These are phyloP conservation scores for Myrmophylax atrothorax DNA, from an alignment of 2,113 vertebrate species.

Conservation along the genomic window DNA sequence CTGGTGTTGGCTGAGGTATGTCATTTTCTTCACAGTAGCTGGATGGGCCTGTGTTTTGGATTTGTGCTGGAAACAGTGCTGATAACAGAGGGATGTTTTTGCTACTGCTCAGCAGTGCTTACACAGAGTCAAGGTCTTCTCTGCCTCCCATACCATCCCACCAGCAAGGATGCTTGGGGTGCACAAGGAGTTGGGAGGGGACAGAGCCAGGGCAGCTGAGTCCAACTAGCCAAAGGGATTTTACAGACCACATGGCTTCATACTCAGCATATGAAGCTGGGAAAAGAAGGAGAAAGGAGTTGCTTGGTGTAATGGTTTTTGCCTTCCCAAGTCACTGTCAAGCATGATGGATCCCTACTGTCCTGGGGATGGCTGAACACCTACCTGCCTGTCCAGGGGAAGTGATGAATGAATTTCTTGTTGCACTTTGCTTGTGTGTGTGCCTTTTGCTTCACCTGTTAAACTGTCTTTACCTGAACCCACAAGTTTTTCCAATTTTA, in stretches of 20 bases:
- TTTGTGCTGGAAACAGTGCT: not conserved
- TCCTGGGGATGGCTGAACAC: not conserved
- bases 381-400: not conserved
- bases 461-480: not conserved
- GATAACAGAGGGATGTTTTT: not conserved
- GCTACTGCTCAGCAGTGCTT: not conserved
- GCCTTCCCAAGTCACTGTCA: not conserved
- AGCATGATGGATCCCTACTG: not conserved
- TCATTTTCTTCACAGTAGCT: not conserved
- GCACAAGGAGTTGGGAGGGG: not conserved
- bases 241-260: not conserved
- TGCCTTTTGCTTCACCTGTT: not conserved
- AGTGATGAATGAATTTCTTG: not conserved
- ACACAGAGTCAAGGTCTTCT: not conserved
- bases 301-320: not conserved
- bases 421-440: accelerated
- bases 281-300: not conserved
- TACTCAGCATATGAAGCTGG: not conserved
- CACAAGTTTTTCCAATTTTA: not conserved
- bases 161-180: not conserved
- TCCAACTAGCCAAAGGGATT: not conserved
- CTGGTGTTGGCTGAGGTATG: not conserved
- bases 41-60: not conserved
- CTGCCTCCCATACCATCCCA: not conserved
- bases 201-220: not conserved